Base-by-base conservation (phyloP, 2,888 invertebrate genomes). In the Thereva unica region DNA sequence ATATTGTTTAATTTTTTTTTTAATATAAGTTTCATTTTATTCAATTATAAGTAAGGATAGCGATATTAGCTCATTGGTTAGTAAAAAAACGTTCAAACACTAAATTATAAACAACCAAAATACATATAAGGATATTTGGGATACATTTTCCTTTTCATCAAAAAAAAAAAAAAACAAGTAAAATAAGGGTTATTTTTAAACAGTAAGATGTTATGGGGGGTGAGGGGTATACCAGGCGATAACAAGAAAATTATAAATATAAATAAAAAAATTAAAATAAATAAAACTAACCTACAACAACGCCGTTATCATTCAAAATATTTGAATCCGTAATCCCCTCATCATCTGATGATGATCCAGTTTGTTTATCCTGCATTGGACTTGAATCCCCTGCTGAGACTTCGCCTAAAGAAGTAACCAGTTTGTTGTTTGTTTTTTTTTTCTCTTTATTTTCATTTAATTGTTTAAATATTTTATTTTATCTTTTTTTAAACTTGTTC, bases 301-400 rank as follows among this genome's bases (percentile, higher is more conserved):
- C 65, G 63, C 74, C 76, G 70, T 72, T 74, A 70, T 75, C 78
- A 74, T 75, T 77, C 75, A 73, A 76, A 73, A 78, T 75, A 73
- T 76, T 77, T 71, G 76, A 76, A 73, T 79, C 80, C 71, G 76
- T 75, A 70, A 76, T 77, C 72, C 75, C 74, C 73, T 76, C 77
- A 71, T 76, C 72, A 70, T 73, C 73, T 52, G 73, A 73, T 64
- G 71, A 69, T 72, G 77, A 71, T 71, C 78, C 79, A 63, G 67
- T 68, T 74, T 76, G 77, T 76, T 79, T 80, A 72, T 78, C 76
- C 74, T 77, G 76, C 70, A 78, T 76, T 72, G 81, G 80, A 75
- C 81, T 80, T 74, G 79, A 76, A 71, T 78, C 78, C 74, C 79
- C 77, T 70, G 80, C 78, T 72, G 81, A 80, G 73, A 80, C 80